Conservation (phyloP, 2,888 invertebrate genomes). For the Drosophila putrida region DNA sequence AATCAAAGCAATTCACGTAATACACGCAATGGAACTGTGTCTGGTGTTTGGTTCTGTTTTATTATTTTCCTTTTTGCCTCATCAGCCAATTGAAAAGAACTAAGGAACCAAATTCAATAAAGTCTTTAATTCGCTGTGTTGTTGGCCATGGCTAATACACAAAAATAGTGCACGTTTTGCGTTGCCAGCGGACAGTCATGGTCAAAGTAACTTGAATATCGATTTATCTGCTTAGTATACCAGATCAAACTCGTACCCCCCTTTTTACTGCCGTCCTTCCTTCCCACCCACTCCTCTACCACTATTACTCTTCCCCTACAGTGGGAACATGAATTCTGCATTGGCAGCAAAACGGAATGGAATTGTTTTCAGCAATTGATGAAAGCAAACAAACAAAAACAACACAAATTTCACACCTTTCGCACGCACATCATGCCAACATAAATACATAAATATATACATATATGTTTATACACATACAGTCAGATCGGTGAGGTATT, state of each 20-base stretch:
- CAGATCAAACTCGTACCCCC: conserved; percentile 35
- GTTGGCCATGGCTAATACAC: conserved; percentile 43
- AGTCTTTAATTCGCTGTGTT: conserved; percentile 56
- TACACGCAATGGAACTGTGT: conserved; percentile 45
- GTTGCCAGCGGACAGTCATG: conserved; percentile 56
- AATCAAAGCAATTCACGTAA: conserved; percentile 67
- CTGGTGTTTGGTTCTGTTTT: neutral
- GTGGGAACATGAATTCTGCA: conserved; percentile 34
- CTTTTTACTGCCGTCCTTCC: neutral
- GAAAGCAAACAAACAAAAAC: conserved; percentile 73
- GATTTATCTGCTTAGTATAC: conserved; percentile 59
- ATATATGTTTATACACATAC: conserved; percentile 1
- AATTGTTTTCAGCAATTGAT: conserved; percentile 71
- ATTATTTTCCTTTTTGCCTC: conserved; percentile 1
- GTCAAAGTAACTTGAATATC: conserved; percentile 75
- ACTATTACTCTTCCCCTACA: neutral
- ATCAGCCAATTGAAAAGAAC: conserved; percentile 29
- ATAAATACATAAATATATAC: conserved; percentile 10
- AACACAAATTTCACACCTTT: conserved; percentile 67
- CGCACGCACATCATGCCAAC: conserved; percentile 36
- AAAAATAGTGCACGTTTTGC: conserved; percentile 39
- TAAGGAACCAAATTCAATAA: conserved; percentile 43
- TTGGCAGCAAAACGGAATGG: conserved; percentile 39
- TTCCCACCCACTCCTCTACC: neutral
- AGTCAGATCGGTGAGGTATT: conserved; percentile 24